These are phyloP conservation scores for Neosilurus hyrtlii DNA, from an alignment of 2,797 vertebrate genomes.

Conservation along the genomic window DNA sequence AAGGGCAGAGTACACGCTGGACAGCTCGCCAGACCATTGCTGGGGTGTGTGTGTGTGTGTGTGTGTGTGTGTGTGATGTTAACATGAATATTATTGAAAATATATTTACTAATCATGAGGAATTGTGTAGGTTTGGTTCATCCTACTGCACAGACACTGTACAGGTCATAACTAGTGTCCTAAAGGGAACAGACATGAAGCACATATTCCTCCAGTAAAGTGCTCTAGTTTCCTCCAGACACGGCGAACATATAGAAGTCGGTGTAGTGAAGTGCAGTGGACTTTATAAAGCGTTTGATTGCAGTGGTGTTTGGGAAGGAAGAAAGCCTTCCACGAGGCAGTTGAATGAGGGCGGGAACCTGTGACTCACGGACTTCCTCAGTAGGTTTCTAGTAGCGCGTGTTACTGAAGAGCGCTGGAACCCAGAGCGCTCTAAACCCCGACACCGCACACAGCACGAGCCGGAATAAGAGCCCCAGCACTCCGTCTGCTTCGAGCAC, in stretches of 20 bases:
- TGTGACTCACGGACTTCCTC: constrained; percentile 79
- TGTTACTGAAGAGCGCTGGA: constrained; percentile 66
- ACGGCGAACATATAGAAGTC: not conserved
- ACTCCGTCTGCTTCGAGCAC: constrained; percentile 36
- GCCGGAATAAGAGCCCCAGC: constrained; percentile 39
- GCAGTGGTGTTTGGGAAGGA: constrained; percentile 41
- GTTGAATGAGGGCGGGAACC: constrained; percentile 67
- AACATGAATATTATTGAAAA: too few relatives aligned
- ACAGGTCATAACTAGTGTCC: not conserved
- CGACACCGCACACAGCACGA: not conserved
- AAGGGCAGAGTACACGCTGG: too few relatives aligned
- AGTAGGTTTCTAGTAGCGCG: constrained; percentile 67
- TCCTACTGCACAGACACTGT: not conserved
- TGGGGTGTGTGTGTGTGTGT: too few relatives aligned
- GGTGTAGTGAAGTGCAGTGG: not conserved
- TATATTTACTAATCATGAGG: too few relatives aligned
- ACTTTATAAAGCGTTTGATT: constrained; percentile 4
- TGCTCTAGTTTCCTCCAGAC: not conserved
- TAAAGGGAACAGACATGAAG: not conserved
- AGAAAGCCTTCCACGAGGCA: constrained; percentile 52
- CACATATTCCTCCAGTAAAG: not conserved
- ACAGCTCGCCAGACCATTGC: too few relatives aligned
- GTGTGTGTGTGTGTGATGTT: too few relatives aligned
- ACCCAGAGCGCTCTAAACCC: constrained; percentile 55
- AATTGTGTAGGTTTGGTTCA: too few relatives aligned